Conservation (phyloP, 1,140 invertebrate genomes). For the Drosophila melanogaster region DNA sequence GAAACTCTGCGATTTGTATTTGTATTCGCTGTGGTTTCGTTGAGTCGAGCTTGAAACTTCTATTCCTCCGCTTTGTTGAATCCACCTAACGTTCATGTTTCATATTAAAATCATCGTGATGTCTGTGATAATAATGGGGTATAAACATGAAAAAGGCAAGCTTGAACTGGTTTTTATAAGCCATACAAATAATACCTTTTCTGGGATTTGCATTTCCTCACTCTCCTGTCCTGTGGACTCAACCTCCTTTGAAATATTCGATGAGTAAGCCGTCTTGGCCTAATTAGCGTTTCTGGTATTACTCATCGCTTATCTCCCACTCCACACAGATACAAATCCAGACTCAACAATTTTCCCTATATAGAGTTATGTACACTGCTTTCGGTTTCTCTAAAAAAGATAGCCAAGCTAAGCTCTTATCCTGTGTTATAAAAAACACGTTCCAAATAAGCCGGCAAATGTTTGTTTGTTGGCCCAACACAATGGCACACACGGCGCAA, state of each 20-base stretch:
- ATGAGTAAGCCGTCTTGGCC: constrained; percentile 65
- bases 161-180: constrained; percentile 44
- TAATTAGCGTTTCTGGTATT: constrained; percentile 66
- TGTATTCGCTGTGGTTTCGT: constrained; percentile 21
- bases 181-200: constrained; percentile 32
- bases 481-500: constrained; percentile 33
- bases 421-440: constrained; percentile 52
- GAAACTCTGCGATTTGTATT: constrained; percentile 44
- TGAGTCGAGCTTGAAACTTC: constrained; percentile 35
- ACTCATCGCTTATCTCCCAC: constrained; percentile 38
- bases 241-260: constrained; percentile 19
- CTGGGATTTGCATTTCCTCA: constrained; percentile 41
- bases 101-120: constrained; percentile 62
- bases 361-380: constrained; percentile 4
- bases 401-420: constrained; percentile 30
- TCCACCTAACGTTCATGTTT: constrained; percentile 53
- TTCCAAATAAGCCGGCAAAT: constrained; percentile 59
- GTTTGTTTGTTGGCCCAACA: constrained; percentile 57
- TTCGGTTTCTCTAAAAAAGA: constrained; percentile 30
- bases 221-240: constrained; percentile 9
- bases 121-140: constrained; percentile 36
- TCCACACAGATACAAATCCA: not conserved
- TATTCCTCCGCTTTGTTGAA: constrained; percentile 29
- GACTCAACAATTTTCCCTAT: constrained; percentile 9
- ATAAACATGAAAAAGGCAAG: constrained; percentile 24